These are phyloP conservation scores for Polylopha cassiicola DNA, from an alignment of 2,888 invertebrate species.

Conservation along the genomic window DNA sequence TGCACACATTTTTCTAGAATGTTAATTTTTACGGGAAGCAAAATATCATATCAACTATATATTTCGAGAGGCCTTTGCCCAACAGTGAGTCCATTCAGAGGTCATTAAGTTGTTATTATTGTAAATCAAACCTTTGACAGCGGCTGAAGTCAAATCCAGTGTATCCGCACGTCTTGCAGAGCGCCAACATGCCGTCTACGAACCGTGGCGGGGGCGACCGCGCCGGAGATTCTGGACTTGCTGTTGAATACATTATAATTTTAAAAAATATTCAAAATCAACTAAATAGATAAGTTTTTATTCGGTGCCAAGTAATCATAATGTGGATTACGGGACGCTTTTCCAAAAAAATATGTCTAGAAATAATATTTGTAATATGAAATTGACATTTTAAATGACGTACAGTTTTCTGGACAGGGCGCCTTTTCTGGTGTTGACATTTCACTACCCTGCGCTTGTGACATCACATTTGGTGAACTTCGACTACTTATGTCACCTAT, in stretches of 20 bases:
- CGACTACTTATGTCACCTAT: constrained; percentile 63
- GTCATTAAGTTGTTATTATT: too few species aligned
- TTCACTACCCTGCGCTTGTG: constrained; percentile 62
- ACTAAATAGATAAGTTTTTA: constrained; percentile 4
- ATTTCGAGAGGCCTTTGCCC: too few species aligned
- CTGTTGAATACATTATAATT: constrained; percentile 30
- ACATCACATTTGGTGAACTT: constrained; percentile 58
- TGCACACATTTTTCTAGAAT: too few species aligned
- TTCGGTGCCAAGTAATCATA: too few species aligned
- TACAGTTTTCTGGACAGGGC: constrained; percentile 56
- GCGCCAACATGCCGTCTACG: constrained; percentile 84
- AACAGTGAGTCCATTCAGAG: too few species aligned
- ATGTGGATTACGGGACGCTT: too few species aligned
- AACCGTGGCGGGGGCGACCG: constrained; percentile 80
- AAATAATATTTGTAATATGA: constrained; percentile 1
- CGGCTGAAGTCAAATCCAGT: constrained; percentile 86
- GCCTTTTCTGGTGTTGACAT: constrained; percentile 66
- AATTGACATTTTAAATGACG: constrained; percentile 14
- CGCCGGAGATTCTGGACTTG: constrained; percentile 66
- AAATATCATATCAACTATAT: too few species aligned
- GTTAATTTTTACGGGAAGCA: too few species aligned
- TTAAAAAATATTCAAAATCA: not conserved
- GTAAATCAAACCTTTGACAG: constrained; percentile 81
- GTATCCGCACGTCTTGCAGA: constrained; percentile 89
- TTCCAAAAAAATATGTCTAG: too few species aligned